These are phyloP conservation scores for Caranx melampygus DNA, from an alignment of 2,113 vertebrate genomes.

Conservation along the genomic window DNA sequence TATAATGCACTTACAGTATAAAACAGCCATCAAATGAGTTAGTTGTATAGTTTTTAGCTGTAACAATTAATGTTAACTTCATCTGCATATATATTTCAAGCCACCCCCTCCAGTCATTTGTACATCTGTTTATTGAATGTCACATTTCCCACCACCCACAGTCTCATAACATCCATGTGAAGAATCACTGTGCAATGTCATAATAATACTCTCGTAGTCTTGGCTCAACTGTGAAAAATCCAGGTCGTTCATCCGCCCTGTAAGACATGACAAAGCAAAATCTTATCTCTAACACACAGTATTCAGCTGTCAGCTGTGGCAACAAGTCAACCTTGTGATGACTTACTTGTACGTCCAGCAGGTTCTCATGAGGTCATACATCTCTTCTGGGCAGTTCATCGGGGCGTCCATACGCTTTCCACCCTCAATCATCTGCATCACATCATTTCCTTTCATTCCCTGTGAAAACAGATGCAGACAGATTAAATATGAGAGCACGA, in stretches of 20 bases:
- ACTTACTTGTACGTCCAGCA: constrained; percentile 95
- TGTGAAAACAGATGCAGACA: constrained; percentile 61
- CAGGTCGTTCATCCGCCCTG: constrained; percentile 88
- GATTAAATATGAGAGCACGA: background rate
- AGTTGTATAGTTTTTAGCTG: constrained; percentile 4
- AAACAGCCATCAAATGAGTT: background rate
- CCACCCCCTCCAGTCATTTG: constrained; percentile 10
- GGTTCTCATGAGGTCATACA: constrained; percentile 90
- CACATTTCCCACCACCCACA: constrained; percentile 3
- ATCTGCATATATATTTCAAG: constrained; percentile 13
- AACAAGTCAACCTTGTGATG: background rate
- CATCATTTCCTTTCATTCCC: constrained; percentile 97
- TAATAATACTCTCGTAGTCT: constrained; percentile 94
- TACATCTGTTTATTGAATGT: background rate
- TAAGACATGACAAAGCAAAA: constrained; percentile 40
- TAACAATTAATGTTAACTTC: background rate
- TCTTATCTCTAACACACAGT: background rate
- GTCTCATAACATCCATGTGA: constrained; percentile 11
- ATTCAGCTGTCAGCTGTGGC: background rate
- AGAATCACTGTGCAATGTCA: constrained; percentile 89
- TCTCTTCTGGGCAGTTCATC: constrained; percentile 87
- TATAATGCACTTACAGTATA: background rate
- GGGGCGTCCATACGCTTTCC: constrained; percentile 91
- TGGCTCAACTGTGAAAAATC: constrained; percentile 88
- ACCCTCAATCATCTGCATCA: constrained; percentile 92